These are phyloP conservation scores for Microcebus lehilahytsara DNA, from an alignment of 2,113 vertebrate species.

Conservation along the genomic window DNA sequence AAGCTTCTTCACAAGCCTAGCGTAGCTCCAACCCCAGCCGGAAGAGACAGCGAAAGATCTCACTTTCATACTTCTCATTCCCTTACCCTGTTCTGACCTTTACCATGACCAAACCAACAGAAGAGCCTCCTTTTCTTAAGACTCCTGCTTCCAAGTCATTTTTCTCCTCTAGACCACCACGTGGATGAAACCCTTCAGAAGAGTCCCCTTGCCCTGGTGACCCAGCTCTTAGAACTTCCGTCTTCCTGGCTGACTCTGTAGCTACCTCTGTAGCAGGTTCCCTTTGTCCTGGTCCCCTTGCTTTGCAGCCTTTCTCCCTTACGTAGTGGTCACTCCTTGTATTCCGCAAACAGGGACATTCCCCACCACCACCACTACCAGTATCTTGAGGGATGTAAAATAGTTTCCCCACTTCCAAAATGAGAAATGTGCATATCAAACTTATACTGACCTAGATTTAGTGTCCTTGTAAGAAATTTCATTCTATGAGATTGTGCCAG, in stretches of 20 bases:
- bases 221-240: neutral
- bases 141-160: neutral
- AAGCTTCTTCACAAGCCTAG: neutral
- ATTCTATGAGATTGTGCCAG: neutral
- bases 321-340: neutral
- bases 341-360: neutral
- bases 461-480: neutral
- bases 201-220: neutral
- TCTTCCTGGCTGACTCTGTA: neutral
- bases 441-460: neutral
- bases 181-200: neutral
- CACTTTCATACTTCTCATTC: neutral
- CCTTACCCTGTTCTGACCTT: neutral
- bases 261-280: neutral
- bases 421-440: neutral
- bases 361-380: no score
- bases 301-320: neutral
- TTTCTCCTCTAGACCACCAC: neutral
- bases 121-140: neutral
- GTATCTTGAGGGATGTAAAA: neutral
- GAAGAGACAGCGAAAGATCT: neutral
- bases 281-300: no score
- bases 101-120: neutral
- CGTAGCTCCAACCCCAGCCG: neutral
- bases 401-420: neutral